These are phyloP conservation scores for Pteropus alecto DNA, from an alignment of 2,113 vertebrate species.

Conservation along the genomic window DNA sequence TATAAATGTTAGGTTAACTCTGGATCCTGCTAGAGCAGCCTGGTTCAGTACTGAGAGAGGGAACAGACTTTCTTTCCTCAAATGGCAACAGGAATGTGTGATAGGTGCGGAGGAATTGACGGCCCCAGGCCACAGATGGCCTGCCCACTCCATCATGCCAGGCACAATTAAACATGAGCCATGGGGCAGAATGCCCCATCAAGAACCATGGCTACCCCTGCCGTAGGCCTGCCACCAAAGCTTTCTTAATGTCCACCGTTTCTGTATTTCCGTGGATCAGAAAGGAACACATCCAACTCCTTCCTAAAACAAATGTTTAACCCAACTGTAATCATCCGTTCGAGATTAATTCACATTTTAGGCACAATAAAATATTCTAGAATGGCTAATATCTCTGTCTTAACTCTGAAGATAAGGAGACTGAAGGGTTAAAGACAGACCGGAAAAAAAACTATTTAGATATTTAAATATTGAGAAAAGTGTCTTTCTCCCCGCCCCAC, in stretches of 20 bases:
- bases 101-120: not conserved
- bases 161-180: not conserved
- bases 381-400: not conserved
- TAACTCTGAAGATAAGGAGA: not conserved
- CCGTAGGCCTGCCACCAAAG: not conserved
- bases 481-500: not conserved
- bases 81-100: not conserved
- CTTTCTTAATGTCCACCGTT: too few species aligned
- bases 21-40: not conserved
- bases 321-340: not conserved
- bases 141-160: not conserved
- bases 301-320: not conserved
- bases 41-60: not conserved
- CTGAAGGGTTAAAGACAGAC: not conserved
- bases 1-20: not conserved
- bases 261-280: not conserved
- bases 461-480: not conserved
- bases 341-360: not conserved
- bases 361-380: not conserved
- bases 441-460: not conserved
- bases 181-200: fast-evolving
- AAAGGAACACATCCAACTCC: not conserved
- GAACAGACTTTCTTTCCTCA: not conserved
- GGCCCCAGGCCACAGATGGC: not conserved
- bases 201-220: fast-evolving